Evolutionary conservation across 2,797 vertebrate species (phyloP).

Genomic region (Tenualosa thibaudeaui): DNA sequence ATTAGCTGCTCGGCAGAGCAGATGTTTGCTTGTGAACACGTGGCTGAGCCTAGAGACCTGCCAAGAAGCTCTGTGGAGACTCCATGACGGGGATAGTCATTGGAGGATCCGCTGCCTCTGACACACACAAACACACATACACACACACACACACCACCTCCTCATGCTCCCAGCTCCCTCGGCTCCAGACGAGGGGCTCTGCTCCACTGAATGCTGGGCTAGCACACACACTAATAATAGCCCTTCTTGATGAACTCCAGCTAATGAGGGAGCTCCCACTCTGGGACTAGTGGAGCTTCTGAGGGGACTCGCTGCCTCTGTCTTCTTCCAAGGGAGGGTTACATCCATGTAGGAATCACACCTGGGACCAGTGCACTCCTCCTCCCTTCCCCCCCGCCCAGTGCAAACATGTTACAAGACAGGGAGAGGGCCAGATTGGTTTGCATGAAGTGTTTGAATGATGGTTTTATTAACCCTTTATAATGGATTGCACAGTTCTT

Average conservation of each 20-base stretch:
- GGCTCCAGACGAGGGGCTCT: background rate
- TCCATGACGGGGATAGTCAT: constrained; percentile 34
- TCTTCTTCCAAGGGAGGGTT: background rate
- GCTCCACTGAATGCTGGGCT: background rate
- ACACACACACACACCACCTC: background rate
- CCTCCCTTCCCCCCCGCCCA: too few relatives aligned
- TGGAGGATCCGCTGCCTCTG: background rate
- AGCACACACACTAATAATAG: constrained; percentile 10
- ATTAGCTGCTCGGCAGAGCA: constrained; percentile 75
- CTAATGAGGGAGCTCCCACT: constrained; percentile 5
- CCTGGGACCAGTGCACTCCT: background rate
- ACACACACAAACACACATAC: background rate
- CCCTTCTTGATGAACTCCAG: background rate
- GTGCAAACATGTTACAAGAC: background rate
- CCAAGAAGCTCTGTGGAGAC: constrained; percentile 24
- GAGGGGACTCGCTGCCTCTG: background rate
- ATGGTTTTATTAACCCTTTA: background rate
- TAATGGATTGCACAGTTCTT: background rate
- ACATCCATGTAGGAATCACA: background rate
- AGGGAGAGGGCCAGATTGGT: background rate
- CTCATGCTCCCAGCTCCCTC: background rate
- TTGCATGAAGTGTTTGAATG: background rate
- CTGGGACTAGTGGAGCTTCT: background rate
- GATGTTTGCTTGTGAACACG: constrained; percentile 77
- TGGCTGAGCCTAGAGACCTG: constrained; percentile 29